Percentiles rank a stretch among this genome's conserved stretches.
Evolutionary conservation across 2,888 invertebrate species (phyloP).

Genomic region (Choristoneura rosaceana): DNA sequence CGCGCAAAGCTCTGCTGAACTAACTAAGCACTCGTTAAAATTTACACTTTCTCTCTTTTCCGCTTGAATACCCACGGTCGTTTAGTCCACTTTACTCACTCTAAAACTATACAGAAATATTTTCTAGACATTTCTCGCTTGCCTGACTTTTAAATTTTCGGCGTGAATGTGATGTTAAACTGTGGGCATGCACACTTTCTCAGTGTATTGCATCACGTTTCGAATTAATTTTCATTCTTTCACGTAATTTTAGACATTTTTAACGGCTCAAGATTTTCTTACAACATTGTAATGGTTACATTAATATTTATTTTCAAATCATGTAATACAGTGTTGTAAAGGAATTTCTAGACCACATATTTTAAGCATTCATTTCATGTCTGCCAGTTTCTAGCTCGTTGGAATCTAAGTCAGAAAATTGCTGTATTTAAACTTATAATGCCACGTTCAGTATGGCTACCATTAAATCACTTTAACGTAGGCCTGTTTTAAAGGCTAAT

Average conservation of each 20-base stretch:
- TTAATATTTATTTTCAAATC: neutral
- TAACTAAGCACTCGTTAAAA: slow-evolving; percentile 52
- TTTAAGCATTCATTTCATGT: neutral
- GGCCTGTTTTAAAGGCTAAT: slow-evolving; percentile 9
- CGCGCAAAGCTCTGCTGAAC: too few species aligned
- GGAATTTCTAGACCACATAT: slow-evolving; percentile 2
- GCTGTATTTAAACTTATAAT: neutral
- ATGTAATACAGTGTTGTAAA: neutral
- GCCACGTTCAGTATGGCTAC: neutral
- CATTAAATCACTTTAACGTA: slow-evolving; percentile 31
- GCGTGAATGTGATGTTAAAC: slow-evolving; percentile 22
- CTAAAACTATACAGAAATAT: slow-evolving; percentile 24
- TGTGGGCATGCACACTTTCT: slow-evolving; percentile 21
- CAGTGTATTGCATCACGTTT: slow-evolving; percentile 27
- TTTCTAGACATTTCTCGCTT: slow-evolving; percentile 30
- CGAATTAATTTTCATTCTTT: slow-evolving; percentile 16
- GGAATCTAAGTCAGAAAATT: neutral
- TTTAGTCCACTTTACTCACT: slow-evolving; percentile 46
- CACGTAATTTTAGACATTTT: neutral
- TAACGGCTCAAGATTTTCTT: neutral
- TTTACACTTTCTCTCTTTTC: slow-evolving; percentile 65
- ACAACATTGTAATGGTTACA: neutral
- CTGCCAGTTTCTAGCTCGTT: neutral
- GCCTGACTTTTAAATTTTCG: slow-evolving; percentile 26
- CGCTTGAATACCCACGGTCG: slow-evolving; percentile 57